Conservation (phyloP, 2,888 invertebrate species). For the Tipula vernalis region DNA sequence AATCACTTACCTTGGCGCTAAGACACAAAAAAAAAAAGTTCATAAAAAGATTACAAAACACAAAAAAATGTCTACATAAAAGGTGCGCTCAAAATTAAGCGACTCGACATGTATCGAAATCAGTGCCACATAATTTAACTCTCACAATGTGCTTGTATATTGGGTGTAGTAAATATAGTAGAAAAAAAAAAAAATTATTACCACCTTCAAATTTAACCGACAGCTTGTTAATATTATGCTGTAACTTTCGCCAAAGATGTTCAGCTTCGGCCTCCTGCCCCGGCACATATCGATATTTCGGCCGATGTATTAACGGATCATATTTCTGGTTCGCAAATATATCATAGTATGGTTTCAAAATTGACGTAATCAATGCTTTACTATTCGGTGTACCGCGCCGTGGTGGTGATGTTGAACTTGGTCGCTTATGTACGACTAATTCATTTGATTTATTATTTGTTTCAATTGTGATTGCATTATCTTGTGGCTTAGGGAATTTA, state of each 20-base stretch:
- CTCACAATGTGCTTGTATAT: not conserved
- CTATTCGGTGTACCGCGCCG: conserved; percentile 24
- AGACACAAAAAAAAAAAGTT: not conserved
- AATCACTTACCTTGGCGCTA: not conserved
- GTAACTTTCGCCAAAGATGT: conserved; percentile 23
- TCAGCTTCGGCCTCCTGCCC: conserved; percentile 23
- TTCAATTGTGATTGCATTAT: conserved; percentile 53
- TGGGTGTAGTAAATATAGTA: conserved; percentile 11
- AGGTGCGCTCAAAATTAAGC: not conserved
- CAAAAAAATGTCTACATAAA: not conserved
- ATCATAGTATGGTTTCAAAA: conserved; percentile 35
- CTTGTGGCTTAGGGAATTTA: conserved; percentile 54
- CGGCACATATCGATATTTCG: conserved; percentile 65
- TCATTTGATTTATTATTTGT: conserved; percentile 32
- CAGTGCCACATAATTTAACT: not conserved
- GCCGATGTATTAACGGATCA: conserved; percentile 62
- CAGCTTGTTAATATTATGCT: conserved; percentile 49
- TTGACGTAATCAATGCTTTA: conserved; percentile 35
- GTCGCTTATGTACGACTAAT: conserved; percentile 22
- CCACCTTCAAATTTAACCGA: conserved; percentile 33
- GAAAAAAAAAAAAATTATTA: not conserved
- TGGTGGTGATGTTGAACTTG: conserved; percentile 38
- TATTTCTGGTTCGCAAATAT: conserved; percentile 53
- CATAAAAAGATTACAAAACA: not conserved
- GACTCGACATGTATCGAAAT: not conserved